Conservation (phyloP, 2,888 invertebrate species). For the Caradrina kadenii region DNA sequence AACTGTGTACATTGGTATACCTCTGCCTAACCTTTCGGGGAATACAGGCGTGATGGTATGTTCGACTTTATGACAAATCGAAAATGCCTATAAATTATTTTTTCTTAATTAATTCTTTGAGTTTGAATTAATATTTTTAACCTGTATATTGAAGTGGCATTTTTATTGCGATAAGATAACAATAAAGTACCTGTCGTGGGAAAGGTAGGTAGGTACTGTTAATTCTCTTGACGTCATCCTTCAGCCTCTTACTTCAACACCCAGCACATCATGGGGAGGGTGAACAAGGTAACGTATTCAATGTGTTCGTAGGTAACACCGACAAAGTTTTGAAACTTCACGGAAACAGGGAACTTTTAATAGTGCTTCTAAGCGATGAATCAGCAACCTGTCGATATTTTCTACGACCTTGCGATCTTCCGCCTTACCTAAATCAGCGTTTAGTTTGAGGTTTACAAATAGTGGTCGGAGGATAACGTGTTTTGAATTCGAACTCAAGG, state of each 20-base stretch:
- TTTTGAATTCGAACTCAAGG: neutral
- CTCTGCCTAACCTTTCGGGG: too few species aligned
- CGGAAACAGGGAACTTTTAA: slow-evolving; percentile 38
- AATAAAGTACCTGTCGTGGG: too few species aligned
- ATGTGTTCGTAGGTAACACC: slow-evolving; percentile 20
- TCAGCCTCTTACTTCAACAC: neutral
- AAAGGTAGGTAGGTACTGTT: too few species aligned
- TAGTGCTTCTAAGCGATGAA: slow-evolving; percentile 45
- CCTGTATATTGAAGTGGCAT: too few species aligned
- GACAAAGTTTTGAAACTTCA: slow-evolving; percentile 37
- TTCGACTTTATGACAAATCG: too few species aligned
- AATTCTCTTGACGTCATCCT: neutral
- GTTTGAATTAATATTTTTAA: too few species aligned
- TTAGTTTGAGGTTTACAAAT: slow-evolving; percentile 13
- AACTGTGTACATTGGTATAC: too few species aligned
- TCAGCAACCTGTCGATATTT: slow-evolving; percentile 44
- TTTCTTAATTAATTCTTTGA: too few species aligned
- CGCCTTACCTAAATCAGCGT: slow-evolving; percentile 1
- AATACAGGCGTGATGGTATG: too few species aligned
- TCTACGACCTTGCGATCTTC: slow-evolving; percentile 20
- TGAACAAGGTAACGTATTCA: slow-evolving; percentile 1
- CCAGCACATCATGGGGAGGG: neutral
- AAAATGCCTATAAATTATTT: too few species aligned
- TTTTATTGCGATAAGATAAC: too few species aligned
- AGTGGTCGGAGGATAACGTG: neutral